Percentiles rank a stretch among this genome's conserved stretches.
Conservation (phyloP, 2,797 vertebrate species). For the Phataginus tricuspis region DNA sequence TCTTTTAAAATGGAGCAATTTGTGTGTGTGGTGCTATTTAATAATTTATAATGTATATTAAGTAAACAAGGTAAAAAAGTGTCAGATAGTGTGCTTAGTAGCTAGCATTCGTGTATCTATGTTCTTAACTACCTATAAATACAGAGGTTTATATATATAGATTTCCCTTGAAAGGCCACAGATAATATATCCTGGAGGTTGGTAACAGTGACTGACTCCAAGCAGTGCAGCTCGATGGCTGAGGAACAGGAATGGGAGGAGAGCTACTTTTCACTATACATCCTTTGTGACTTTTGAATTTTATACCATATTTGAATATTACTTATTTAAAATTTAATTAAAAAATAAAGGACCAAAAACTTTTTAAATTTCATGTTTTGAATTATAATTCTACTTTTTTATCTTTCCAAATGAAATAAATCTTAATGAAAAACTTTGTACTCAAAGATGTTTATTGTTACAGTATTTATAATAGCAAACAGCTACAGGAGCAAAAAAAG, state of each 20-base stretch:
- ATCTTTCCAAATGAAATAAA: neutral
- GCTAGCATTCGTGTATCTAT: neutral
- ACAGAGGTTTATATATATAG: neutral
- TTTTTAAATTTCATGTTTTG: neutral
- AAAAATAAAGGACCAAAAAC: neutral
- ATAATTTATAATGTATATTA: neutral
- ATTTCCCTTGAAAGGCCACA: neutral
- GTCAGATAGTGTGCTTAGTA: neutral
- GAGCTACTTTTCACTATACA: neutral
- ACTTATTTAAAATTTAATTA: neutral
- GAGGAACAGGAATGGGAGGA: neutral
- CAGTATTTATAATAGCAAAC: neutral
- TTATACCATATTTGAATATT: neutral
- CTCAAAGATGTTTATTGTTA: neutral
- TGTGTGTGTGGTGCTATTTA: neutral
- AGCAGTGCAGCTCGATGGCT: neutral
- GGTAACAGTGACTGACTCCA: neutral
- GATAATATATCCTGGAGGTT: neutral
- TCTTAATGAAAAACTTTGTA: neutral
- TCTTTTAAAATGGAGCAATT: neutral
- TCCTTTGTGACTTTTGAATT: neutral
- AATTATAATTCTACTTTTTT: neutral
- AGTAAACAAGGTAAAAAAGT: neutral
- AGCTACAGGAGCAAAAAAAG: neutral
- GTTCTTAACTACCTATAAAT: neutral